Percentiles rank a stretch among this genome's conserved stretches.
Evolutionary conservation across 2,888 invertebrate species (phyloP).

Genomic region (Lomographa bimaculata): DNA sequence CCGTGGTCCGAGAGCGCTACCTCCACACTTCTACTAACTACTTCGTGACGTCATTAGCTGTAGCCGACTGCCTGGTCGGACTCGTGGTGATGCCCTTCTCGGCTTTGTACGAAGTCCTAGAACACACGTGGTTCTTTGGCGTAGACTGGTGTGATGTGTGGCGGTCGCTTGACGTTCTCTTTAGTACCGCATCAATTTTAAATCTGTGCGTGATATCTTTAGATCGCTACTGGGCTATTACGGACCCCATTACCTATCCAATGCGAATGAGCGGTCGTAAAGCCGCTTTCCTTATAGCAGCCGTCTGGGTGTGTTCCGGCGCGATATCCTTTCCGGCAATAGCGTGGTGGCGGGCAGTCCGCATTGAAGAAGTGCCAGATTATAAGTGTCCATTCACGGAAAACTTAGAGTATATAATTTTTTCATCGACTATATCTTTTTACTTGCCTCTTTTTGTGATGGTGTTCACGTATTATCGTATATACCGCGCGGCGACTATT

Average conservation of each 20-base stretch:
- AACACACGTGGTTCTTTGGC: slow-evolving; percentile 97
- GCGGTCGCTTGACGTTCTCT: slow-evolving; percentile 98
- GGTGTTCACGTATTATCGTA: slow-evolving; percentile 98
- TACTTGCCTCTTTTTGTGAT: slow-evolving; percentile 98
- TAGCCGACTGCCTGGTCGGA: slow-evolving; percentile 98
- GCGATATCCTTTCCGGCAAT: slow-evolving; percentile 99
- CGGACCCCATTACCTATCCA: slow-evolving; percentile 98
- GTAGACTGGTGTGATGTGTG: slow-evolving; percentile 98
- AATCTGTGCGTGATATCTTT: slow-evolving; percentile 98
- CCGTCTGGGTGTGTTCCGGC: slow-evolving; percentile 98
- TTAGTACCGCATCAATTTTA: slow-evolving; percentile 98
- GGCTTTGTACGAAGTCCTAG: slow-evolving; percentile 93
- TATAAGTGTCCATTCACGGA: slow-evolving; percentile 98
- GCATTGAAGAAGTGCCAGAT: slow-evolving; percentile 90
- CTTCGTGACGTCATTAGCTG: slow-evolving; percentile 97
- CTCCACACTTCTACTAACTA: slow-evolving; percentile 99
- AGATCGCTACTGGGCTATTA: slow-evolving; percentile 99
- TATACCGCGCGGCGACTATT: slow-evolving; percentile 96
- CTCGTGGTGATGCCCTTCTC: slow-evolving; percentile 99
- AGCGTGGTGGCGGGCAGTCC: slow-evolving; percentile 96
- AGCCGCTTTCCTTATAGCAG: slow-evolving; percentile 94
- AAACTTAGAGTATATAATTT: slow-evolving; percentile 97
- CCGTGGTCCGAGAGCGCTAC: slow-evolving; percentile 96
- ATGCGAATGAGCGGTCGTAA: slow-evolving; percentile 95
- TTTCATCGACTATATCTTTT: slow-evolving; percentile 98